Evolutionary conservation across 2,797 vertebrate species (phyloP), one percentile per base, ranked within the genome.

Genomic region (Netta rufina): DNA sequence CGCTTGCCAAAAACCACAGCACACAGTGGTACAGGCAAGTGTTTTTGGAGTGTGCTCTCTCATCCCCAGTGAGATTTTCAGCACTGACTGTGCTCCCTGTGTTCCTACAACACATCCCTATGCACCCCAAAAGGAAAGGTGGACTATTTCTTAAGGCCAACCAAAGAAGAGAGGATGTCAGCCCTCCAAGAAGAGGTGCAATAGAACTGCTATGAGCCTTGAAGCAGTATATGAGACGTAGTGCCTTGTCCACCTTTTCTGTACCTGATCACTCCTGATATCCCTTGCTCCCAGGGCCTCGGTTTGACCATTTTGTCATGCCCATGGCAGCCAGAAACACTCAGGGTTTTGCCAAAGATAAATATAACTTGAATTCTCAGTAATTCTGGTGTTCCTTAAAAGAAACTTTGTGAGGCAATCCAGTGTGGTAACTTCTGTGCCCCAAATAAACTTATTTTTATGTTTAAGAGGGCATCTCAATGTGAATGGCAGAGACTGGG

Each of bases 281-380:
- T 24, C 51, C 38, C 33, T 87, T 22, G 66, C 2, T 2, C 6
- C 4, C 33, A 61, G n/a, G 28, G 17, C 8, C 15, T 86, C 79
- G 69, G 72, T 33, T 38, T 80, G 82, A 74, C 30, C 30, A 66
- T 76, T 64, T 36, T 5, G 56, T 58, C 65, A 64, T 45, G 8
- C 39, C 6, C 51, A 9, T 8, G 19, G 67, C 62, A 89, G 47
- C 36, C 11, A 74, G 51, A 84, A 95, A 92, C n/a, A 70, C 33
- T 51, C 43, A 39, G 1, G 0, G 27, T 77, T 92, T 83, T 61
- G 69, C 41, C 76, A 64, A 81, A 89, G 33, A 20, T 80, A 84
- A 90, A 65, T 74, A 83, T 71, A 77, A 86, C 32, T 83, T 64
- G n/a, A 62, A 87, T 89, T 81, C 21, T 84, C 56, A 77, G 65